Percentiles rank a stretch among this genome's conserved stretches.
These are phyloP conservation scores for Aphelenchoides bicaudatus DNA, from an alignment of 2,888 invertebrate genomes.

Conservation along the genomic window DNA sequence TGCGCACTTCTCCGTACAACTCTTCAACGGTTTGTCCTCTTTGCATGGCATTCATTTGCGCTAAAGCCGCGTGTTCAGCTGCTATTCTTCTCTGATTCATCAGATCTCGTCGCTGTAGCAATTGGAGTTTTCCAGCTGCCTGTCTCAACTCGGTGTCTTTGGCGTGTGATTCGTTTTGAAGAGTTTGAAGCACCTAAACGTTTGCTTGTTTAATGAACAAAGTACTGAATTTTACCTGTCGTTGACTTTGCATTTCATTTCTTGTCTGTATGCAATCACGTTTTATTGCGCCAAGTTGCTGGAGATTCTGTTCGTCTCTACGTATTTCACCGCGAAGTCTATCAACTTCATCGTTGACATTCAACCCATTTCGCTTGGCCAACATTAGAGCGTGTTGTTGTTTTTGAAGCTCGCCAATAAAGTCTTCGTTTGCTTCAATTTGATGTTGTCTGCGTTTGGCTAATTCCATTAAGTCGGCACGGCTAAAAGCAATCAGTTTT, in stretches of 20 bases:
- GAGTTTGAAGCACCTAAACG: constrained; percentile 21
- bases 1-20: constrained; percentile 23
- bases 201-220: too few species aligned
- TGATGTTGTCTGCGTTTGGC: constrained; percentile 45
- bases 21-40: constrained; percentile 34
- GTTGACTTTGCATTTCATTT: constrained; percentile 18
- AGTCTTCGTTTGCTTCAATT: constrained; percentile 43
- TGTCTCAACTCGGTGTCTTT: constrained; percentile 92
- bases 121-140: constrained; percentile 96
- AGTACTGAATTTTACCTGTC: too few species aligned
- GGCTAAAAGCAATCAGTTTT: constrained; percentile 33
- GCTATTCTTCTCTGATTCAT: constrained; percentile 67
- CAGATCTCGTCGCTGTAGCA: constrained; percentile 81
- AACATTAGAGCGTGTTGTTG: constrained; percentile 9
- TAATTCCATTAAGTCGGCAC: constrained; percentile 41
- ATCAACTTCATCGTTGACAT: constrained; percentile 33
- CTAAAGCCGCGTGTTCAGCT: constrained; percentile 72
- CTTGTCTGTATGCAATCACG: constrained; percentile 23
- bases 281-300: constrained; percentile 23
- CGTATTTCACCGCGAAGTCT: constrained; percentile 43
- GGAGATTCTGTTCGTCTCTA: constrained; percentile 50
- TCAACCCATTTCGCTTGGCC: constrained; percentile 4
- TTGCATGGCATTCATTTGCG: constrained; percentile 69
- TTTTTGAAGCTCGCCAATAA: constrained; percentile 29
- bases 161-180: constrained; percentile 67